Evolutionary conservation across 2,113 vertebrate genomes (phyloP), one percentile per base, ranked within the genome.

Genomic region (Ophiodon elongatus): DNA sequence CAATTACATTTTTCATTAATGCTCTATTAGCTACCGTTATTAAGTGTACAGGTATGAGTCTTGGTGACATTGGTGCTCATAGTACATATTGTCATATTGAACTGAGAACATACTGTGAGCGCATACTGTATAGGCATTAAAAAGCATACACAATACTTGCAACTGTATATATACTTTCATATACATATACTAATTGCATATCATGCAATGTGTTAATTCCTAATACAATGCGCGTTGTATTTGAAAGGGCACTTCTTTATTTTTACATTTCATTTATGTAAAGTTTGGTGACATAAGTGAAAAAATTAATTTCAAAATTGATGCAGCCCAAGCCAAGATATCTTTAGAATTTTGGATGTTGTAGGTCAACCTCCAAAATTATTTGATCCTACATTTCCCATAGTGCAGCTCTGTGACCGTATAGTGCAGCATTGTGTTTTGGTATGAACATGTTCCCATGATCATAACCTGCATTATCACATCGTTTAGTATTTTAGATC

Each of bases 1-100:
- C 84, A 83, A 88, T 68, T 3, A 75, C 50, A 0, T 80, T 89
- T 77, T 57, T 33, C 78, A 45, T 33, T 78, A 11, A 70, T 59
- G 83, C 67, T 63, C 56, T 35, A 0, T 54, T 59, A 59, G 25
- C 31, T 35, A 17, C 14, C 6, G n/a, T 41, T 29, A 63, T 73
- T 79, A 57, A 21, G 80, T 25, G 68, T 37, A 6, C 37, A 79
- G 52, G 45, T 76, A 45, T 71, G 71, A 59, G n/a, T 77, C 65
- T 47, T 37, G 29, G 0, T 71, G 69, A 70, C 66, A 47, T 19
- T 31, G 39, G 39, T 41, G 33, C 66, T 63, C 68, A 19, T 21
- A 9, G 9, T 17, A 29, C 17, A 27, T 10, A 3, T 19, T 15
- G 13, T 50, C 3, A n/a, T 5, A 62, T 7, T 37, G 13, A 43